These are phyloP conservation scores for Sylvilagus floridanus DNA, from an alignment of 2,797 vertebrate genomes.

Conservation along the genomic window DNA sequence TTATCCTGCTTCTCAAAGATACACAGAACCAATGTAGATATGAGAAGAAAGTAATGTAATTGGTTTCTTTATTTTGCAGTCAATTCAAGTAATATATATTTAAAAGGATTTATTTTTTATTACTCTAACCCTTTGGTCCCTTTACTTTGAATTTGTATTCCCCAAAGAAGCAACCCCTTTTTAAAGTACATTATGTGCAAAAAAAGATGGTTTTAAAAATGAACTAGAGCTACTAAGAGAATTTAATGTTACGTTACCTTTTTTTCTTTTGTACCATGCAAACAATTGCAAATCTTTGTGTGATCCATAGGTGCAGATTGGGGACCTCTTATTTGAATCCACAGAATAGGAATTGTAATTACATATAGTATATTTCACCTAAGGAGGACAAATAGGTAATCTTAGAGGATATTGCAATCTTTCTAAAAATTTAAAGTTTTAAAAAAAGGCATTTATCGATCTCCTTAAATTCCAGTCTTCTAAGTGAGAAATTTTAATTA, in stretches of 20 bases:
- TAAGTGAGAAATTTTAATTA: neutral
- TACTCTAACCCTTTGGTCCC: neutral
- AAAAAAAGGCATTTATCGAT: neutral
- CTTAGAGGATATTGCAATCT: neutral
- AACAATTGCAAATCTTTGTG: neutral
- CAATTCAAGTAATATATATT: neutral
- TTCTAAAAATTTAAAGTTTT: conserved; percentile 3
- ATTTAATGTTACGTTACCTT: conserved; percentile 34
- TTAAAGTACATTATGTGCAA: neutral
- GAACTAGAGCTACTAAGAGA: neutral
- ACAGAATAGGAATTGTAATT: neutral
- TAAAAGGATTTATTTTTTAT: conserved; percentile 39
- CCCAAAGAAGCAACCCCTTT: neutral
- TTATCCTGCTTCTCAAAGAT: neutral
- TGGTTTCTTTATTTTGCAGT: conserved; percentile 37
- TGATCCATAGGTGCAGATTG: neutral
- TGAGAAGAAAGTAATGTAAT: neutral
- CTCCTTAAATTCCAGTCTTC: neutral
- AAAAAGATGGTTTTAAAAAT: neutral
- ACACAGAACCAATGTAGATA: conserved; percentile 21
- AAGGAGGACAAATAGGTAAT: neutral
- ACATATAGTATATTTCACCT: neutral
- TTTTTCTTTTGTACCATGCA: conserved; percentile 8
- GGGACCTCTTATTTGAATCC: neutral
- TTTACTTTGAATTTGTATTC: conserved; percentile 40